Evolutionary conservation across 2,113 vertebrate genomes (phyloP).

Genomic region (Crotalus horridus): DNA sequence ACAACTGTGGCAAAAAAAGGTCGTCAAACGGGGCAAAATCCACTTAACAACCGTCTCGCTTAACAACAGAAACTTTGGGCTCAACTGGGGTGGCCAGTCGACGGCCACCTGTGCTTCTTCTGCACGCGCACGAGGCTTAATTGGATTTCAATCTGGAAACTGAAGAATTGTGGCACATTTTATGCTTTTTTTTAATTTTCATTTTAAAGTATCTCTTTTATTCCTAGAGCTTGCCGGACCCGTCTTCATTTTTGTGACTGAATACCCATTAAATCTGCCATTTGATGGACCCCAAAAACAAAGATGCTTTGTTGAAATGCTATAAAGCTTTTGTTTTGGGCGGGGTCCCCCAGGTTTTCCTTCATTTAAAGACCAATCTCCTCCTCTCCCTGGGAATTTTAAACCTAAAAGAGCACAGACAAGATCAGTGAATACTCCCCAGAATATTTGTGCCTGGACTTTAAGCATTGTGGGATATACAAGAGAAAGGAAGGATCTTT

Average conservation of each 20-base stretch:
- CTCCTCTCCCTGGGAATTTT: neutral
- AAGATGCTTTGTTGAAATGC: neutral
- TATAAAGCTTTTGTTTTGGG: neutral
- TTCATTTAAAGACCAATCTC: neutral
- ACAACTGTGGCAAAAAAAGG: too few species aligned
- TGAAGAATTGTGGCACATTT: neutral
- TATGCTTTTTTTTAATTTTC: neutral
- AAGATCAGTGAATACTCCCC: neutral
- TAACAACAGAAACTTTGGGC: too few species aligned
- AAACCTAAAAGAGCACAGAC: neutral
- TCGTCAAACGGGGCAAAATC: too few species aligned
- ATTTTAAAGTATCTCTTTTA: neutral
- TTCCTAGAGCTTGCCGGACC: neutral
- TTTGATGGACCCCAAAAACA: neutral
- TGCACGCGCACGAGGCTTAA: too few species aligned
- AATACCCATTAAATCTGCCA: neutral
- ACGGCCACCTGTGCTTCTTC: too few species aligned
- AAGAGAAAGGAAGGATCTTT: neutral
- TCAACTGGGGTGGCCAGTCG: too few species aligned
- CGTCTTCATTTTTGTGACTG: neutral
- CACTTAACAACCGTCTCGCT: too few species aligned
- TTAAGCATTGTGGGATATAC: neutral
- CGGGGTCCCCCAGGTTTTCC: neutral
- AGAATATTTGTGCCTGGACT: neutral
- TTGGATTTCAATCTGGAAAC: neutral